A percentile compares a stretch with the other conserved stretches of the same genome.
Conservation (phyloP, 2,797 vertebrate genomes). For the Eremophila alpestris region DNA sequence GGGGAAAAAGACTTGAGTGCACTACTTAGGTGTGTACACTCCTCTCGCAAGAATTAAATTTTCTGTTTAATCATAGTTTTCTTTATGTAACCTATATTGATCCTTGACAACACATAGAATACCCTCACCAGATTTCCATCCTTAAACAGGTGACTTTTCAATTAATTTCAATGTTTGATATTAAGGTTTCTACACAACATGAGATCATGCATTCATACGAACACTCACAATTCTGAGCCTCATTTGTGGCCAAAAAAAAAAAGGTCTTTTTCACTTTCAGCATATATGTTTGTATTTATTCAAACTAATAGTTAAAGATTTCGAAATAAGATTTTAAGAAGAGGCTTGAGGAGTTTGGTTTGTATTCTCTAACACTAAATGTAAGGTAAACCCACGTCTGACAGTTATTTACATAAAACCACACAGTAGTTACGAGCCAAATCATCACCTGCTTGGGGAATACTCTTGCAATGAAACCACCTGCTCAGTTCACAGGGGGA, state of each 20-base stretch:
- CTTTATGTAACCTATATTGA: fast-evolving
- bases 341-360: not conserved
- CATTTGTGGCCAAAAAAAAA: not conserved
- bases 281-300: not conserved
- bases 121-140: not conserved
- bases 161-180: not conserved
- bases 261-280: not conserved
- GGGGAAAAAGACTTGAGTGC: not conserved
- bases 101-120: not conserved
- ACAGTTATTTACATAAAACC: not conserved
- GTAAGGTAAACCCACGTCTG: not conserved
- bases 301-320: not conserved
- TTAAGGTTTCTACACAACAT: not conserved
- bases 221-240: not conserved
- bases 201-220: not conserved
- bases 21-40: not conserved
- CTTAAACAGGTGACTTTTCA: not conserved
- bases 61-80: not conserved
- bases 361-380: not conserved
- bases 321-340: not conserved
- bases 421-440: not conserved
- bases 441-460: not conserved
- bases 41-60: not conserved
- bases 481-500: not conserved
- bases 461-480: not conserved